A percentile compares a stretch with the other conserved stretches of the same genome.
phyloP scores from a whole-genome alignment of 2,888 invertebrate genomes.

The Drosophila anomalata region DNA sequence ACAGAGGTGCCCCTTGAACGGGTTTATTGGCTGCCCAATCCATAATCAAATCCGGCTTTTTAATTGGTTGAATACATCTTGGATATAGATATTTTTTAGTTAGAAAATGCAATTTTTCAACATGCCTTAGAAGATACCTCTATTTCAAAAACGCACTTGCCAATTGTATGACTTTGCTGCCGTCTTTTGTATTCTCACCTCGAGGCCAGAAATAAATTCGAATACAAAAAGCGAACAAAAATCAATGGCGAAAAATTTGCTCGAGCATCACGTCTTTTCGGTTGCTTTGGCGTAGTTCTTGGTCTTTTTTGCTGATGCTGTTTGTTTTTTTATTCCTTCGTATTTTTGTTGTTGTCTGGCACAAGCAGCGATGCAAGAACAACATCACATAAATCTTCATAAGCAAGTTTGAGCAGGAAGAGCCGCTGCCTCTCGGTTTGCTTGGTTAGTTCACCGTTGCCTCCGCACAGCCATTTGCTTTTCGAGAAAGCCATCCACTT shows the following conservation, averaged over 20 bases:
- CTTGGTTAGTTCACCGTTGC: constrained; percentile 60
- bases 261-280: constrained; percentile 62
- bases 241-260: constrained; percentile 46
- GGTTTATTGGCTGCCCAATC: neutral
- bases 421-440: constrained; percentile 48
- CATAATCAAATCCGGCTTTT: neutral
- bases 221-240: constrained; percentile 18
- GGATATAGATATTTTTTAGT: neutral
- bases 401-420: constrained; percentile 62
- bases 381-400: constrained; percentile 71
- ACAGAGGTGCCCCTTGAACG: neutral
- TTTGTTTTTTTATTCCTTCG: constrained; percentile 6
- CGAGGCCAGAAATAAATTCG: constrained; percentile 19
- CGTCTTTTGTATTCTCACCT: constrained; percentile 24
- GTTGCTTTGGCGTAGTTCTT: constrained; percentile 28
- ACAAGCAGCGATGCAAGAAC: constrained; percentile 57
- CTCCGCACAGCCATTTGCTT: constrained; percentile 60
- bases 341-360: constrained; percentile 51
- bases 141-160: constrained; percentile 16
- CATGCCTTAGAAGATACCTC: neutral
- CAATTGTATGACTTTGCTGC: constrained; percentile 27
- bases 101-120: neutral
- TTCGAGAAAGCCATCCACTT: constrained; percentile 12
- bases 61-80: neutral
- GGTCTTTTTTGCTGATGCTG: constrained; percentile 21